phyloP scores from a whole-genome alignment of 2,113 vertebrate genomes.

The Barnardius zonarius region DNA sequence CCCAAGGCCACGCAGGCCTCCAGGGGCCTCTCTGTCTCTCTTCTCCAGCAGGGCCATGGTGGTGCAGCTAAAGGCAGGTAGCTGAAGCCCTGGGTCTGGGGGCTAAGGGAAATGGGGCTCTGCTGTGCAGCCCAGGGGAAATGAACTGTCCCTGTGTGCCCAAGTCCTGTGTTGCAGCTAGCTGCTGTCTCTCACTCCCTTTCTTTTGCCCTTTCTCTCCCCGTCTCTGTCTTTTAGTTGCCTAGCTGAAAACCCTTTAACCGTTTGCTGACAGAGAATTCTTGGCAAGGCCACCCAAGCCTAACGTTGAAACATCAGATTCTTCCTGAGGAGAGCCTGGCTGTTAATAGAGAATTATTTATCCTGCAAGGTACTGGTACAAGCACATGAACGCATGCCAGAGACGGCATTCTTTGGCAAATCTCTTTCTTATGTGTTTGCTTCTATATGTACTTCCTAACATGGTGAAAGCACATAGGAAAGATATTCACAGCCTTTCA shows the following conservation, averaged over 20 bases:
- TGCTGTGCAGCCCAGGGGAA: too few relatives aligned
- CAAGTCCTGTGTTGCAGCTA: fast-evolving
- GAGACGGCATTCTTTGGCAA: not conserved
- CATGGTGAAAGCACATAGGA: not conserved
- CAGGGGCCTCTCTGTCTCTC: fast-evolving
- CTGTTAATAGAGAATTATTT: not conserved
- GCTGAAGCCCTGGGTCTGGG: not conserved
- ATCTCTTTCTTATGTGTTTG: not conserved
- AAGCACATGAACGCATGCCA: not conserved
- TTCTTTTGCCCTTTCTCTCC: too few relatives aligned
- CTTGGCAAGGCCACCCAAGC: not conserved
- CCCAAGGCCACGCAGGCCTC: fast-evolving
- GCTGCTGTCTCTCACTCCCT: fast-evolving
- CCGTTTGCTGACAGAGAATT: not conserved
- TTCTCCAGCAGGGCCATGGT: too few relatives aligned
- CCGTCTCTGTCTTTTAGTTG: not conserved
- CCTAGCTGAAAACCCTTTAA: not conserved
- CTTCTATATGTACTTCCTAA: not conserved
- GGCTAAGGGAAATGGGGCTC: too few relatives aligned
- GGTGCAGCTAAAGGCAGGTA: fast-evolving
- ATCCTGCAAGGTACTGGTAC: not conserved
- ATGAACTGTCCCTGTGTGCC: fast-evolving
- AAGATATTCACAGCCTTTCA: not conserved
- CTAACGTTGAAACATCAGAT: not conserved
- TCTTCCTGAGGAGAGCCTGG: not conserved